Evolutionary conservation across 2,113 vertebrate species (phyloP).

Genomic region (Noctilio leporinus): DNA sequence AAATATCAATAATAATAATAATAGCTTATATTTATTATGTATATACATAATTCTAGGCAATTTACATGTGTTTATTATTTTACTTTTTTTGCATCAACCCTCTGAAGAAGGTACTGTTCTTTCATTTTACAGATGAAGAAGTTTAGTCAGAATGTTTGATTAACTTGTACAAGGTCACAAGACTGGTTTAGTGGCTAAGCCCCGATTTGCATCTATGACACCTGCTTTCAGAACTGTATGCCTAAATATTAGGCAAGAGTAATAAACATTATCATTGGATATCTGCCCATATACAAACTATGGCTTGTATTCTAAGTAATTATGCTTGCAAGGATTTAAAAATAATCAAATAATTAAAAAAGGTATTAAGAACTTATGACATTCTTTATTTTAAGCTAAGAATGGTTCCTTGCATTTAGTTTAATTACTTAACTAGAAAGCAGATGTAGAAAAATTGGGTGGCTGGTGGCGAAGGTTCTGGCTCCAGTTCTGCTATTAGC

Average conservation of each 20-base stretch:
- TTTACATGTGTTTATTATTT: conserved; percentile 11
- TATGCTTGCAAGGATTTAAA: not conserved
- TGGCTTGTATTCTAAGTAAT: not conserved
- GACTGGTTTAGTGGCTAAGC: not conserved
- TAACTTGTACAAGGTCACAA: not conserved
- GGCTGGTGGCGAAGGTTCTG: not conserved
- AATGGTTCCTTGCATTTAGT: not conserved
- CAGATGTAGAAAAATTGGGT: not conserved
- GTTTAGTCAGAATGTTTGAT: not conserved
- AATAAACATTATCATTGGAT: not conserved
- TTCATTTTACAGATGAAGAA: not conserved
- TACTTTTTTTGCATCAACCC: not conserved
- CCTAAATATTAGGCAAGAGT: not conserved
- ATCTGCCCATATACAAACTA: not conserved
- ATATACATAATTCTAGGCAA: not conserved
- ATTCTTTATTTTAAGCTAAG: not conserved
- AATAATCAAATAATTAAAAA: not conserved
- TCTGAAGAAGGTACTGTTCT: not conserved
- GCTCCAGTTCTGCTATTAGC: not conserved
- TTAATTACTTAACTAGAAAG: conserved; percentile 16
- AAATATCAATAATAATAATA: not conserved
- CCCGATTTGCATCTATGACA: not conserved
- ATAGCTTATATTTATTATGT: not conserved
- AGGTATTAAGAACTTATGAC: not conserved
- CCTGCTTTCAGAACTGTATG: not conserved